phyloP scores from a whole-genome alignment of 2,797 vertebrate genomes.

The Staurois parvus region DNA sequence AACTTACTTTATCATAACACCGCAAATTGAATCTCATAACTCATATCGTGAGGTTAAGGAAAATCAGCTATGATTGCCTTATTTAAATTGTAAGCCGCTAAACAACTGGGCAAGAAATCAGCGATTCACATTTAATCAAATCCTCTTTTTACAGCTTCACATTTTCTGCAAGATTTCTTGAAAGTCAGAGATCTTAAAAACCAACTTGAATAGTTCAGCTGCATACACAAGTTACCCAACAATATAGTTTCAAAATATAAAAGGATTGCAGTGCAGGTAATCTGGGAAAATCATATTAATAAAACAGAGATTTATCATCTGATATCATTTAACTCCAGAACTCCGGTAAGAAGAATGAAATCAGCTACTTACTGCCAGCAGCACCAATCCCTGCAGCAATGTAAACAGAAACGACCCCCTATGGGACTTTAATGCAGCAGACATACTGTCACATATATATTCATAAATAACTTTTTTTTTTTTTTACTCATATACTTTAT shows the following conservation, averaged over 20 bases:
- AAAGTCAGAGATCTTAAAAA: conserved; percentile 1
- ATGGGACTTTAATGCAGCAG: too few relatives aligned
- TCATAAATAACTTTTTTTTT: too few relatives aligned
- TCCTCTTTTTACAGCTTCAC: not conserved
- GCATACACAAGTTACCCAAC: too few relatives aligned
- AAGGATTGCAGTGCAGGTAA: not conserved
- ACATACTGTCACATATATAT: too few relatives aligned
- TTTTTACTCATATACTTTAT: too few relatives aligned
- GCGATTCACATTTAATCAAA: conserved; percentile 19
- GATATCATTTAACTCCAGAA: too few relatives aligned
- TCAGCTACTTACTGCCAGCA: too few relatives aligned
- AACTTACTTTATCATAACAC: conserved; percentile 40
- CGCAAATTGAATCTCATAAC: conserved; percentile 49
- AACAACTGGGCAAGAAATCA: conserved; percentile 33
- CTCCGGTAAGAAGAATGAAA: too few relatives aligned
- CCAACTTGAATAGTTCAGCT: not conserved
- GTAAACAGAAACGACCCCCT: too few relatives aligned
- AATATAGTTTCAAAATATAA: not conserved
- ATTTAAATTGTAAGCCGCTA: conserved; percentile 31
- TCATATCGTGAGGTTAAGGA: conserved; percentile 38
- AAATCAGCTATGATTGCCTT: conserved; percentile 42
- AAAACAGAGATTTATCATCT: not conserved
- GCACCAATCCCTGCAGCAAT: too few relatives aligned
- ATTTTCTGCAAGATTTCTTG: conserved; percentile 12
- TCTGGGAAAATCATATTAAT: not conserved